Percentiles rank a stretch among this genome's conserved stretches.
Evolutionary conservation across 2,888 invertebrate species (phyloP).

Genomic region (Ectemnius cavifrons): DNA sequence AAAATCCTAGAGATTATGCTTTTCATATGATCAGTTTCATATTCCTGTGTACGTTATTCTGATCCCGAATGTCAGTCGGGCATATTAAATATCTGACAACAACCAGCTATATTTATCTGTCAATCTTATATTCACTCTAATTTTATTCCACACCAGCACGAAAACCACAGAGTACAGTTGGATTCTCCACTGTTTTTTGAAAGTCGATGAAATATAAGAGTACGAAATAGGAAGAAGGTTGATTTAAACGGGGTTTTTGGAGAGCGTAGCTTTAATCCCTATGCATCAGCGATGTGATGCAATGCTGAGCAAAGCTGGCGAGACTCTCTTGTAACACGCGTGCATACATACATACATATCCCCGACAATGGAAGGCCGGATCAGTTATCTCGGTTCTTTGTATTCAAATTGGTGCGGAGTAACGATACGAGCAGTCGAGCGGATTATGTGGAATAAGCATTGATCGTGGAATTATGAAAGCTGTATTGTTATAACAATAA

Average conservation of each 20-base stretch:
- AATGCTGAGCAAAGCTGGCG: constrained; percentile 9
- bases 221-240: neutral
- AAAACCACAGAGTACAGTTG: no score
- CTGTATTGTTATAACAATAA: constrained; percentile 56
- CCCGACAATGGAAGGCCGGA: constrained; percentile 53
- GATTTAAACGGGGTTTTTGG: neutral
- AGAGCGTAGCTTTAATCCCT: constrained; percentile 20
- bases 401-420: constrained; percentile 59
- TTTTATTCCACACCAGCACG: no score
- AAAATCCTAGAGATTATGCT: neutral
- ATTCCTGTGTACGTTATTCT: neutral
- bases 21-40: neutral
- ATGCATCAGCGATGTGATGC: constrained; percentile 24
- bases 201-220: neutral
- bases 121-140: neutral
- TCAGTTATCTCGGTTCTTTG: constrained; percentile 61
- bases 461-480: constrained; percentile 59
- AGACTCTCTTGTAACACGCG: constrained; percentile 31
- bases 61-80: neutral
- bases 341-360: constrained; percentile 22
- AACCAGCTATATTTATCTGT: neutral
- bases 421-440: constrained; percentile 32
- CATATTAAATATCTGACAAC: neutral
- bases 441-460: constrained; percentile 58
- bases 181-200: no score